Conservation (phyloP, 2,888 invertebrate species). For the Galerucella pusilla region DNA sequence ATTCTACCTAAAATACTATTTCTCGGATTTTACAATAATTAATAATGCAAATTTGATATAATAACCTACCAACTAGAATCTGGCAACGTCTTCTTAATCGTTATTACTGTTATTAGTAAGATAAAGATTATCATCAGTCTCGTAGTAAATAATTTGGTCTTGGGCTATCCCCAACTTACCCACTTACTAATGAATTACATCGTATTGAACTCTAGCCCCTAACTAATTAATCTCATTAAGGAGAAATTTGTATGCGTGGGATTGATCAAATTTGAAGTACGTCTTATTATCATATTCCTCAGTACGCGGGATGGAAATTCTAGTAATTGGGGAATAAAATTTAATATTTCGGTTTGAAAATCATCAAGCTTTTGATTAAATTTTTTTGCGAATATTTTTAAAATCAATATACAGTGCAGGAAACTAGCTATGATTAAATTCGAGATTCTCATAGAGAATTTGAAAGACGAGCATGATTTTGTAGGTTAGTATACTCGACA, state of each 20-base stretch:
- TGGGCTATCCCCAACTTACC: constrained; percentile 17
- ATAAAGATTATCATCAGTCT: constrained; percentile 25
- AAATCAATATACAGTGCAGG: too few species aligned
- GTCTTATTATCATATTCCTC: background rate
- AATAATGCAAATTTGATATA: background rate
- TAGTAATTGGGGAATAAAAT: too few species aligned
- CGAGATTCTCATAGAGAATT: too few species aligned
- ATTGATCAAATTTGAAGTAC: constrained; percentile 6
- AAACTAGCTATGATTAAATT: too few species aligned
- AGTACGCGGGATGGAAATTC: background rate
- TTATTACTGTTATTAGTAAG: constrained; percentile 6
- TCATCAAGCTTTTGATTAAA: too few species aligned
- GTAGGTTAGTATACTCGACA: too few species aligned
- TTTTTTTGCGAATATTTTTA: too few species aligned
- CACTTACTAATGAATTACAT: constrained; percentile 25
- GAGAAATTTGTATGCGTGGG: constrained; percentile 23
- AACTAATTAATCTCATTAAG: constrained; percentile 32
- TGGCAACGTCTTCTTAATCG: constrained; percentile 10
- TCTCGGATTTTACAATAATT: background rate
- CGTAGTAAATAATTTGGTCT: constrained; percentile 24
- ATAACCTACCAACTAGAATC: background rate
- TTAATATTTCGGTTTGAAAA: too few species aligned
- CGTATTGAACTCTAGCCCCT: constrained; percentile 26
- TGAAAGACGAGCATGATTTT: too few species aligned
- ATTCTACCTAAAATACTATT: background rate